These are phyloP conservation scores for fruit fly (Drosophila melanogaster) DNA, from an alignment of 1,140 invertebrate genomes.

Conservation along the genomic window DNA sequence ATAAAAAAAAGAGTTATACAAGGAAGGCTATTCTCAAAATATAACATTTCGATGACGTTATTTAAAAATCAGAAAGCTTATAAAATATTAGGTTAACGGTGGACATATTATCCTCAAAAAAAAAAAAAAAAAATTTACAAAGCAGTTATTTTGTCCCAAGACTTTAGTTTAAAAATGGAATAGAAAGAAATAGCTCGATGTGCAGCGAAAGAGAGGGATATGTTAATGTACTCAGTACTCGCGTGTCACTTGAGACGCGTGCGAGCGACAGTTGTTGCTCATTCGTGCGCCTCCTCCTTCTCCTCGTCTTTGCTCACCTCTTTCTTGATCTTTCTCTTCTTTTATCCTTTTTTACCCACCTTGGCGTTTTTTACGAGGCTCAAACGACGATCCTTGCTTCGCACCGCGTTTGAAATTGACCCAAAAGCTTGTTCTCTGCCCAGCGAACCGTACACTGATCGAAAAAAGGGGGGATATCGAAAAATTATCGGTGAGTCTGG, in stretches of 20 bases:
- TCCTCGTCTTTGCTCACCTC: neutral
- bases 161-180: neutral
- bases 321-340: conserved; percentile 1
- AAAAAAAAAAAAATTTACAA: no score
- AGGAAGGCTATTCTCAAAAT: neutral
- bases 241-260: conserved; percentile 82
- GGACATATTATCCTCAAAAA: no score
- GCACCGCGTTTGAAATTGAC: conserved; percentile 75
- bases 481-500: conserved; percentile 19
- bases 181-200: neutral
- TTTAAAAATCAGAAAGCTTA: neutral
- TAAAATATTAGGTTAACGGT: no score
- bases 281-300: neutral
- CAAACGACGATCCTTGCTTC: conserved; percentile 26
- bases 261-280: conserved; percentile 75
- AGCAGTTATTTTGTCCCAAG: no score
- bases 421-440: conserved; percentile 61
- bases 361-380: conserved; percentile 15
- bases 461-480: conserved; percentile 21
- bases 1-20: neutral
- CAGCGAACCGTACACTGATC: conserved; percentile 76
- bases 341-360: neutral
- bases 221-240: conserved; percentile 48
- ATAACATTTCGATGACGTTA: neutral
- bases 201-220: neutral